Base-by-base conservation (phyloP, 2,797 vertebrate genomes). In the Carapus acus region DNA sequence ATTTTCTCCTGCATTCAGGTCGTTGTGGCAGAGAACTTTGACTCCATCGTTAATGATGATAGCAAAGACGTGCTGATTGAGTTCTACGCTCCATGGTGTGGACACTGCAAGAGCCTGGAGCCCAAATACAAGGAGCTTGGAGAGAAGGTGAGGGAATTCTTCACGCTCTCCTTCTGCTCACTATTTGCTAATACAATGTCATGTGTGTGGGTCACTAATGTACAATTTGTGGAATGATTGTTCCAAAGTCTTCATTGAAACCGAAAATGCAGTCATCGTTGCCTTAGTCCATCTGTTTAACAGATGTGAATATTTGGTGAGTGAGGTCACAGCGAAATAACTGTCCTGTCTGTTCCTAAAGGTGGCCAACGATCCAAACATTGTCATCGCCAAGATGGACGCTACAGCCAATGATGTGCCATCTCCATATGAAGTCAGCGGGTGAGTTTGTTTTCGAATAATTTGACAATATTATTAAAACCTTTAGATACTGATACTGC, bases 401-500 rank as follows among this genome's bases (percentile, higher is more conserved):
- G 96, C 96, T 58, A 99, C 96, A 63, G 94, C 95, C 70, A 99
- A 99, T 41, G 96, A 98, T 52, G 96, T 99, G 71, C 96, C 96
- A 62, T 89, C 92, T 65, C 89, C 88, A 0, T 98, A 96, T 62
- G 93, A 98, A 91, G 96, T 99, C 84, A 89, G 90, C 83, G 96
- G 96, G 96, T 99, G 83, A 86, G 93, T 83, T 36, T 7, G 4
- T 9, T n/a, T n/a, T n/a, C n/a, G n/a, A n/a, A 27, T 27, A 4
- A 27, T 27, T 4, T 4, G 24, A 9, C 5, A 27, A 27, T 27
- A 9, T 27, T 4, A 27, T 27, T 27, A 27, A 27, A 27, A 27
- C 9, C 5, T 27, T 27, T 27, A 5, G 24, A 27, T 4, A 5
- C 24, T 27, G 24, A 27, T 5, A 9, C 24, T 27, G 24, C 24